phyloP scores from a whole-genome alignment of 1,140 invertebrate genomes.

The Atopsyche davidsoni region DNA sequence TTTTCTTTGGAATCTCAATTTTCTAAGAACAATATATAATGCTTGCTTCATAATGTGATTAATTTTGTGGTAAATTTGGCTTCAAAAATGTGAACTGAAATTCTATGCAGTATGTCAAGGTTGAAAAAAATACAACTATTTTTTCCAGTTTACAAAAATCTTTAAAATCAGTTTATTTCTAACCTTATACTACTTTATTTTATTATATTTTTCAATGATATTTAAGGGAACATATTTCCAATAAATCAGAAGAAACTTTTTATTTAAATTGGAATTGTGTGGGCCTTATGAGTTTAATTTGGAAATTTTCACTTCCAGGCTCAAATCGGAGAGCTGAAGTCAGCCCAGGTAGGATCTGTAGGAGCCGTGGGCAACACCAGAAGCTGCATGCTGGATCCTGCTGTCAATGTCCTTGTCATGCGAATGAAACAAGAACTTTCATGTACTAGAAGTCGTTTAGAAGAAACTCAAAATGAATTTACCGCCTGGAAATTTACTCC shows the following conservation, averaged over 20 bases:
- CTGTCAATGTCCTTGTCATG: slow-evolving; percentile 91
- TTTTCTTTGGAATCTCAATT: too few relatives aligned
- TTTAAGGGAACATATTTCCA: too few relatives aligned
- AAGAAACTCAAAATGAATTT: slow-evolving; percentile 96
- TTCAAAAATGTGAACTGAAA: too few relatives aligned
- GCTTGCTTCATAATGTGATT: too few relatives aligned
- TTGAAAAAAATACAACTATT: too few relatives aligned
- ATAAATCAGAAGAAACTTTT: too few relatives aligned
- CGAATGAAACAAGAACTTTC: slow-evolving; percentile 87
- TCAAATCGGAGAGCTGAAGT: slow-evolving; percentile 88
- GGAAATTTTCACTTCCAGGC: slow-evolving; percentile 56
- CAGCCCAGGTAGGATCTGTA: slow-evolving; percentile 68
- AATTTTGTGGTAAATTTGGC: too few relatives aligned
- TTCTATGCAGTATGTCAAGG: too few relatives aligned
- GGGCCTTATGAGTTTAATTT: too few relatives aligned
- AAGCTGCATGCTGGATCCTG: slow-evolving; percentile 85
- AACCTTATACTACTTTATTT: neutral
- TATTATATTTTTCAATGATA: neutral
- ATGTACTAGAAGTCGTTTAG: slow-evolving; percentile 81
- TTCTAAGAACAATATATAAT: too few relatives aligned
- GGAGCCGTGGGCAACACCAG: slow-evolving; percentile 54
- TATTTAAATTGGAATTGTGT: too few relatives aligned
- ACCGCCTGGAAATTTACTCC: slow-evolving; percentile 98
- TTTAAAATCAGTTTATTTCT: neutral
- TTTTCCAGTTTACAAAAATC: neutral